Evolutionary conservation across 1,140 invertebrate species (phyloP), one percentile per base, ranked within the genome.

Genomic region (Orchestia grillus): DNA sequence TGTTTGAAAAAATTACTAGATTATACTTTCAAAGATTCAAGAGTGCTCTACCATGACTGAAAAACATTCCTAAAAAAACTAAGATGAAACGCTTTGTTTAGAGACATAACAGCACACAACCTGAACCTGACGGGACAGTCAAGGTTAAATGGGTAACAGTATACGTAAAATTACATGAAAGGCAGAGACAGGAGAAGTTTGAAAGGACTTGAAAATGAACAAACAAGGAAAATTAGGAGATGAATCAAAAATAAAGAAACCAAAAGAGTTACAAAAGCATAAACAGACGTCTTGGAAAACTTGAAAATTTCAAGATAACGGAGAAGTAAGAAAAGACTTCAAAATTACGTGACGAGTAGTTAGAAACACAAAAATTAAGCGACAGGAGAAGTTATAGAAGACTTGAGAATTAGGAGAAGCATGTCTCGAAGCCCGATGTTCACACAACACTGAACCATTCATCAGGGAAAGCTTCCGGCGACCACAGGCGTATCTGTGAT

Each of bases 371-470:
- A 15, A 36, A 77, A 77, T 23, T 77, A 15, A 77, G 62, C 62
- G 62, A 77, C 62, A 77, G 28, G 3, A 77, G 62, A 77, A 77
- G 62, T 36, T 77, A 77, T 77, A 77, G 28, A 77, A 36, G 62
- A 36, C 28, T 77, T 77, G 36, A 77, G 62, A 77, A 77, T 36
- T 15, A 77, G 36, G 62, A 23, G 62, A 77, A 36, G 62, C 62
- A 77, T 77, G 62, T 77, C 62, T 77, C 62, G 3, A 77, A 77
- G 62, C 62, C 36, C 62, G 62, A 77, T 77, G 62, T 77, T 77
- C 62, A 77, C 62, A 77, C 44, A 91, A 91, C 88, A 91, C 88
- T 43, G 88, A 91, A 91, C 88, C 88, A 91, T 91, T 91, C 88
- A 91, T 91, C 88, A 91, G 88, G 41, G 88, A 91, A 44, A 91